Evolutionary conservation across 2,888 invertebrate genomes (phyloP), one percentile per base, ranked within the genome.

Genomic region (Platypus cylindrus): DNA sequence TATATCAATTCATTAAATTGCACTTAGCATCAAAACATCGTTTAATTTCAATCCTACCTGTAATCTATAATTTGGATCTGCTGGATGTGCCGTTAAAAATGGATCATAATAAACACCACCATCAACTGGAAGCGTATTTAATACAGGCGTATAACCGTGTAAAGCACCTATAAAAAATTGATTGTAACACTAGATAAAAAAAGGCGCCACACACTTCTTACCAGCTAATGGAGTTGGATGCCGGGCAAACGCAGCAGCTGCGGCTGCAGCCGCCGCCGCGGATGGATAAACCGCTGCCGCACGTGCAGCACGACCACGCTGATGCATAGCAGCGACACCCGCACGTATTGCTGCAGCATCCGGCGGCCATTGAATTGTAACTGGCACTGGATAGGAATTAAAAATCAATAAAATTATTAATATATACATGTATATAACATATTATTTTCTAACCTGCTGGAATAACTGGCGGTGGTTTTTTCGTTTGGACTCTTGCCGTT

Each of bases 401-500:
- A 14, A 23, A 14, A 17, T 25, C n/a, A 37, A 24, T 20, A 5
- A 22, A 27, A 26, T 32, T 32, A 20, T 23, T 17, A 35, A 26
- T 12, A 32, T 23, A 4, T n/a, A 24, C 20, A 13, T 25, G 12
- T 3, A 28, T 8, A 12, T 34, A 16, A 16, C 13, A 17, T 9
- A 18, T 4, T 30, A 27, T 8, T 23, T 34, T 47, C 84, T 78
- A 70, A 89, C 89, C 89, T 72, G 86, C 82, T 54, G 89, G 86
- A 63, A 90, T 77, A 54, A 86, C 73, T 51, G 87, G 78, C 53
- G 89, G 84, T 73, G 89, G 84, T 73, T 97, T 97, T 79, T 93
- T 94, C 61, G 95, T 95, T 78, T 97, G 95, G 66, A 97, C 94
- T 72, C 97, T 77, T 58, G 97, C 97, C 56, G 97, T 97, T 54